Evolutionary conservation across 2,888 invertebrate species (phyloP).

Genomic region (Ecdyonurus torrentis): DNA sequence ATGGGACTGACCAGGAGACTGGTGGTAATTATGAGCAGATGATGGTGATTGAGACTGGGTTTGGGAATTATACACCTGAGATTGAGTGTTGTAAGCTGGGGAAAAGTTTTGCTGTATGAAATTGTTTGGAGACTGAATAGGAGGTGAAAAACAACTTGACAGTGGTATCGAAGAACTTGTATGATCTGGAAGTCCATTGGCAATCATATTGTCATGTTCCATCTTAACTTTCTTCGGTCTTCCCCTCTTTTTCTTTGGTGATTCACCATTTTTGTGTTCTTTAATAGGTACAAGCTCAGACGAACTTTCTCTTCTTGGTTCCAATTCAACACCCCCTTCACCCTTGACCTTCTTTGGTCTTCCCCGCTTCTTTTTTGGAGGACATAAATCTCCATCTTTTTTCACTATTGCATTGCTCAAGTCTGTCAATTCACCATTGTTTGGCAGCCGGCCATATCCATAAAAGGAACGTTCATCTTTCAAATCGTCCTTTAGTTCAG

Average conservation of each 20-base stretch:
- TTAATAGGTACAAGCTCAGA: slow-evolving; percentile 27
- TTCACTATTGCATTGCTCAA: slow-evolving; percentile 32
- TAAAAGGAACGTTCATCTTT: slow-evolving; percentile 19
- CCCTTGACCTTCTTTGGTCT: slow-evolving; percentile 71
- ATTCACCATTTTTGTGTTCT: slow-evolving; percentile 32
- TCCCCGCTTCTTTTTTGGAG: slow-evolving; percentile 68
- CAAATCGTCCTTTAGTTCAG: slow-evolving; percentile 29
- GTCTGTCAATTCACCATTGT: slow-evolving; percentile 23
- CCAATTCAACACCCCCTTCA: slow-evolving; percentile 44
- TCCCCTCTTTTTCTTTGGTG: slow-evolving; percentile 74
- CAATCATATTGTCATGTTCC: slow-evolving; percentile 1
- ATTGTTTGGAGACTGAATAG: slow-evolving; percentile 32
- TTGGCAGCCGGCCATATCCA: slow-evolving; percentile 15
- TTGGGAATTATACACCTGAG: slow-evolving; percentile 17
- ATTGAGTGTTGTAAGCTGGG: slow-evolving; percentile 16
- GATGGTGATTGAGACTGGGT: slow-evolving; percentile 18
- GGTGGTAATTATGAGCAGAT: slow-evolving; percentile 19
- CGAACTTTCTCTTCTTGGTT: slow-evolving; percentile 27
- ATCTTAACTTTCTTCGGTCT: slow-evolving; percentile 70
- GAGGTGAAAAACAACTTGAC: slow-evolving; percentile 32
- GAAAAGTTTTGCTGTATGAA: slow-evolving; percentile 24
- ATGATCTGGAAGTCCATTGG: slow-evolving; percentile 16
- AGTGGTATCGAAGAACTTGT: slow-evolving; percentile 29
- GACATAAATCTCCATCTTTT: slow-evolving; percentile 25
- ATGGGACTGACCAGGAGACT: slow-evolving; percentile 27